Percentiles rank a stretch among this genome's conserved stretches.
phyloP scores from a whole-genome alignment of 2,797 vertebrate species.

The Sparus aurata region DNA sequence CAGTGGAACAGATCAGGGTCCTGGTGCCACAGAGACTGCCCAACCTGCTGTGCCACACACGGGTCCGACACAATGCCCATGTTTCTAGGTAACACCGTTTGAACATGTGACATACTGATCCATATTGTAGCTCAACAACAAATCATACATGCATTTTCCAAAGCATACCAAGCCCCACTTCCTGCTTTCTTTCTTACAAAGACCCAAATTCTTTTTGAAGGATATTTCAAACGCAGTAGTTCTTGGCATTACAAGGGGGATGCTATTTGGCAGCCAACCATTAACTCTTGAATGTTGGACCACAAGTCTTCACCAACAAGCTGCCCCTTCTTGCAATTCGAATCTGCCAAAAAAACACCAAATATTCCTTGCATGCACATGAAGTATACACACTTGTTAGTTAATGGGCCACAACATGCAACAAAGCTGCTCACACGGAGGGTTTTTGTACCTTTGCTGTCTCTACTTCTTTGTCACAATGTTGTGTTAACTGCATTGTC shows the following conservation, averaged over 20 bases:
- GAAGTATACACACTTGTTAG: not conserved
- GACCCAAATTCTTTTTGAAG: not conserved
- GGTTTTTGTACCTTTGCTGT: not conserved
- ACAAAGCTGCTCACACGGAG: not conserved
- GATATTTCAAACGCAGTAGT: not conserved
- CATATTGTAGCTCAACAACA: not conserved
- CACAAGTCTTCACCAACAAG: not conserved
- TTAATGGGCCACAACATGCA: not conserved
- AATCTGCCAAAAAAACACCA: not conserved
- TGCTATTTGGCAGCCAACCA: too few species aligned
- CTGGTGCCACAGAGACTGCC: constrained; percentile 86
- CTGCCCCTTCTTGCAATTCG: not conserved
- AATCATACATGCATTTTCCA: not conserved
- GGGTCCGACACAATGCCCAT: constrained; percentile 83
- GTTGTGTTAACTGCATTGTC: constrained; percentile 17
- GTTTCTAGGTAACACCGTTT: constrained; percentile 78
- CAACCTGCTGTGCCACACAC: constrained; percentile 84
- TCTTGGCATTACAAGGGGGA: not conserved
- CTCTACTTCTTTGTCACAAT: not conserved
- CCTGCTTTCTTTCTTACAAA: too few species aligned
- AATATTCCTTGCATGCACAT: not conserved
- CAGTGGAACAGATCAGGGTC: constrained; percentile 86
- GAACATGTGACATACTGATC: not conserved
- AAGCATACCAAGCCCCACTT: not conserved
- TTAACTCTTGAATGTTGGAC: not conserved